phyloP scores from a whole-genome alignment of 1,140 invertebrate species.

The Orchestia grillus region DNA sequence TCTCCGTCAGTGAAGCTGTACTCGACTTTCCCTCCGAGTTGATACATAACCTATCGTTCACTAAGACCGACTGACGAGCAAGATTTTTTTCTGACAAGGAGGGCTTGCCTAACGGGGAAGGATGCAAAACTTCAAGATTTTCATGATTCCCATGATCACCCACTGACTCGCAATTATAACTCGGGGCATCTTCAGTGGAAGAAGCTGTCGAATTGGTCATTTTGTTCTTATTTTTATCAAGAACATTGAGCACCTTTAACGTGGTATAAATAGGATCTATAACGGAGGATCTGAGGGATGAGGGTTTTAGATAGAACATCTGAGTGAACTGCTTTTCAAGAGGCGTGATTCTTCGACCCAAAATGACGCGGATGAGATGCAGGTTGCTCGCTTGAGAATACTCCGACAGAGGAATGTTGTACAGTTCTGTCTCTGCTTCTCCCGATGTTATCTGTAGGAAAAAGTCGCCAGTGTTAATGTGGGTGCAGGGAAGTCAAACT shows the following conservation, averaged over 20 bases:
- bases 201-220: not conserved
- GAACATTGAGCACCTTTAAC: not conserved
- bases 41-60: not conserved
- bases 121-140: not conserved
- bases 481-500: no score
- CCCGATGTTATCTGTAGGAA: not conserved
- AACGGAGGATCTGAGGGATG: not conserved
- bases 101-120: not conserved
- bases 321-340: not conserved
- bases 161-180: not conserved
- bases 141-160: not conserved
- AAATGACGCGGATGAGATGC: not conserved
- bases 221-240: not conserved
- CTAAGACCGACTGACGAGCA: not conserved
- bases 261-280: not conserved
- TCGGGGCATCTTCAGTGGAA: not conserved
- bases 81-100: not conserved
- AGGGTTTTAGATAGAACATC: not conserved
- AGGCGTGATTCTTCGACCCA: not conserved
- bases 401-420: not conserved
- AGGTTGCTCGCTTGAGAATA: slow-evolving; percentile 8
- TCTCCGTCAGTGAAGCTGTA: not conserved
- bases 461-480: not conserved
- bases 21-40: not conserved
- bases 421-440: not conserved